Evolutionary conservation across 53 echinoderm and acorn worm genomes (phyloP), one percentile per base, ranked within the genome.

Genomic region (Holothuria leucospilota): DNA sequence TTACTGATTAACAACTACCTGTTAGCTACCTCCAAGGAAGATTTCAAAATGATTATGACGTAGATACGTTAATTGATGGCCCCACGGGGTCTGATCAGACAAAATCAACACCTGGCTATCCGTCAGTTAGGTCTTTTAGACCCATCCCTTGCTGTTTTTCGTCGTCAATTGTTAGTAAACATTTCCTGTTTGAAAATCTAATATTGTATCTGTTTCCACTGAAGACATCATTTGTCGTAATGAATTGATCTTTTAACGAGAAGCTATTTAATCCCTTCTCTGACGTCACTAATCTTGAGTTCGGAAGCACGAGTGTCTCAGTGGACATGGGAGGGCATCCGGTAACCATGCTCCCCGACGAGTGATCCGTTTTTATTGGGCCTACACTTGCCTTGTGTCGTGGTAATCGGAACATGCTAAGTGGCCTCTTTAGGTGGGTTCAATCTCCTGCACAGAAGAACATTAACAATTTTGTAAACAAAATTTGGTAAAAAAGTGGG

Each of bases 21-120:
- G 51, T 16, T 24, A 16, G 15, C 5, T 75, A 21, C 75, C 75
- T 49, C 25, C 13, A 68, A 52, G 75, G 49, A 75, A 75, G 75
- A 75, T 75, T 49, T 75, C 75, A 52, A 75, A 49, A 75, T n/a
- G 56, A 75, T 49, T 52, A n/a, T 75, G 75, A 75, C 75, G 75
- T 75, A 75, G 52, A 75, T 75, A 51, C 75, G 49, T 51, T 75
- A 75, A 75, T 75, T 75, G 75, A 46, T 75, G 26, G 49, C 75
- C 75, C 75, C 52, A 75, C 49, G 49, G 51, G 75, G 75, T 51
- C 8, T 75, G 49, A 49, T 75, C 51, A 75, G 51, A 51, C 75
- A 75, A 46, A 72, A 39, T 38, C 72, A 72, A 72, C 30, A 72
- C 38, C 42, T 72, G 42, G 39, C 5, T 39, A 72, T 46, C 72